phyloP scores from a whole-genome alignment of 1,140 invertebrate species.

The Coelopa frigida region DNA sequence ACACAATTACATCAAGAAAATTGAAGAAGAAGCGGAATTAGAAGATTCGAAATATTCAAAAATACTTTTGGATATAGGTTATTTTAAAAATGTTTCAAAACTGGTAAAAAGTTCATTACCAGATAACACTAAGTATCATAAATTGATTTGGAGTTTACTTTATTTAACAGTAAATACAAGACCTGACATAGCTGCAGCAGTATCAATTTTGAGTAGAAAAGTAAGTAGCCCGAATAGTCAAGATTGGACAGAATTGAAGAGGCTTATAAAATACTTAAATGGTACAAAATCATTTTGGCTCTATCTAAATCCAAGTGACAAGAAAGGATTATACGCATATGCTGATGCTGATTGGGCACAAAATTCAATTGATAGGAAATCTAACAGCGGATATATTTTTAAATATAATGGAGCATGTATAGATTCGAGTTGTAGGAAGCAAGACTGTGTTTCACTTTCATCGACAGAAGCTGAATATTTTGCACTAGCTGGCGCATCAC shows the following conservation, averaged over 20 bases:
- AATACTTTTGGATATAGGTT: constrained; percentile 16
- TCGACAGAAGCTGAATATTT: constrained; percentile 22
- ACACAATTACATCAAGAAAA: constrained; percentile 28
- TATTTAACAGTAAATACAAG: constrained; percentile 16
- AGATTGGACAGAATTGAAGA: constrained; percentile 38
- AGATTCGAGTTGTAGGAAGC: constrained; percentile 20
- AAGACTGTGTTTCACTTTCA: constrained; percentile 21
- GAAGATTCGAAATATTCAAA: constrained; percentile 13
- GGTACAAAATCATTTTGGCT: constrained; percentile 22
- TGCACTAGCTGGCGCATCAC: constrained; percentile 14
- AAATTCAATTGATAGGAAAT: constrained; percentile 19
- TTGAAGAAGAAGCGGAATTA: constrained; percentile 35
- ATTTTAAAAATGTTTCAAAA: constrained; percentile 8
- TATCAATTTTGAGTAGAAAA: constrained; percentile 30
- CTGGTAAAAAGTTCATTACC: not conserved
- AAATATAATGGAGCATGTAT: constrained; percentile 10
- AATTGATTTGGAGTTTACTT: constrained; percentile 14
- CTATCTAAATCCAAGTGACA: no score
- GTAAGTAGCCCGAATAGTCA: constrained; percentile 37
- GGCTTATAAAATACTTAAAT: constrained; percentile 42
- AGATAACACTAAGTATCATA: constrained; percentile 12
- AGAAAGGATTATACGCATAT: no score
- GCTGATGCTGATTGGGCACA: constrained; percentile 22
- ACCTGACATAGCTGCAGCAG: constrained; percentile 18
- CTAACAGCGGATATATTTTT: constrained; percentile 21